phyloP scores from a whole-genome alignment of 2,113 vertebrate genomes.

The Lasiurus cinereus region DNA sequence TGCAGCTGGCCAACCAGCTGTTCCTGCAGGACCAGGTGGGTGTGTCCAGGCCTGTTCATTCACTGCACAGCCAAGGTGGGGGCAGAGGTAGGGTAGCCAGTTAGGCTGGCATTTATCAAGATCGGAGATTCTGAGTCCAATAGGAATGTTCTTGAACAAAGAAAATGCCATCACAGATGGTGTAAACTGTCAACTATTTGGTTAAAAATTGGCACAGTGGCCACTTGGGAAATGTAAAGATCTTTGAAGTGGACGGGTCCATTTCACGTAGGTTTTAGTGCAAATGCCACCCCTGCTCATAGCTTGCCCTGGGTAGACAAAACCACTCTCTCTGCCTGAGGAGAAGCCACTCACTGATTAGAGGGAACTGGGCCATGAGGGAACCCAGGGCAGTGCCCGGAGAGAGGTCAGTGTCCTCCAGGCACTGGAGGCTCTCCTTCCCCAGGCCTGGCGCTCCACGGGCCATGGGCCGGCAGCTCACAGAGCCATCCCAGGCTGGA shows the following conservation, averaged over 20 bases:
- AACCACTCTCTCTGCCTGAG: not conserved
- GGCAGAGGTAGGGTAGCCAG: not conserved
- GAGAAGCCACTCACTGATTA: not conserved
- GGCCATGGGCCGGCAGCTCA: not conserved
- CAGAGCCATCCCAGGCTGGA: not conserved
- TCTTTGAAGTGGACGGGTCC: not conserved
- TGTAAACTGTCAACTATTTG: slow-evolving; percentile 44
- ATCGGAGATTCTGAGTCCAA: not conserved
- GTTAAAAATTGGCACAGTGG: slow-evolving; percentile 60
- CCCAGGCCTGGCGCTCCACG: not conserved
- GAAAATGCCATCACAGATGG: slow-evolving; percentile 66
- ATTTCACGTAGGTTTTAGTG: not conserved
- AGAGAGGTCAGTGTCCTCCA: not conserved
- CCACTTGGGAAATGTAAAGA: slow-evolving; percentile 37
- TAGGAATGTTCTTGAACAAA: not conserved
- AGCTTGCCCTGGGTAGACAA: not conserved
- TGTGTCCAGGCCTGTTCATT: not conserved
- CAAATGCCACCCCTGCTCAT: not conserved
- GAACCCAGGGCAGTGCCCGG: not conserved
- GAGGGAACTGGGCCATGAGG: not conserved
- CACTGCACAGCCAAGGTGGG: not conserved
- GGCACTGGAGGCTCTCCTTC: not conserved
- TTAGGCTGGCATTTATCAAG: slow-evolving; percentile 35
- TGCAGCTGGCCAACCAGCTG: slow-evolving; percentile 95
- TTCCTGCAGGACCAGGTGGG: slow-evolving; percentile 96